Evolutionary conservation across 2,797 vertebrate genomes (phyloP), one percentile per base, ranked within the genome.

Genomic region (Sebastolobus alascanus): DNA sequence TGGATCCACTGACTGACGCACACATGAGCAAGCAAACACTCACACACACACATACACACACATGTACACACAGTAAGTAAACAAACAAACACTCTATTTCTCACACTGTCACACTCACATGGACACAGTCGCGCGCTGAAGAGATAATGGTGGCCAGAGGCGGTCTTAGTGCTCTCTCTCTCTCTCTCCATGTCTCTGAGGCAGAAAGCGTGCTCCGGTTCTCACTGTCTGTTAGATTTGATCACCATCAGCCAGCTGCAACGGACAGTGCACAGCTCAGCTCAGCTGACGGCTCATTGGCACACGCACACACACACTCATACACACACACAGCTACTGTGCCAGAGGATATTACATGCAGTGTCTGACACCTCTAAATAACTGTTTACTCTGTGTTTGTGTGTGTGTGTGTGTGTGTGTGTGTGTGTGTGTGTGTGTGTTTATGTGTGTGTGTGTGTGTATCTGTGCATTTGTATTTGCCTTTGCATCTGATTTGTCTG

Each of bases 141-240:
- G 92, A 92, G 92, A 94, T 94, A 93, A 93, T 93, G 90, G 92
- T 94, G 93, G 94, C 93, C 93, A 91, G 90, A 94, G 94, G 95
- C 94, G 8, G 60, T 94, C 77, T 87, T 54, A 84, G 81, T 84
- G 79, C 70, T 79, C 73, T 55, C 86, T n/a, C 68, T 43, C 65
- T 75, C 83, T 73, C 76, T 61, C 40, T 70, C 72, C 35, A 11
- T 90, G 87, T 90, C 90, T 91, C 80, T 89, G 87, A 93, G 88
- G 91, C 91, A 92, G 85, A 84, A 85, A 90, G 91, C 76, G 75
- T 87, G 90, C 92, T 88, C 87, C 67, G 74, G 90, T 87, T 89
- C 87, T 91, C 91, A 88, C 92, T 93, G 90, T 93, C 94, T 94
- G 94, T 93, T 95, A 92, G 91, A 92, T 90, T 91, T 94, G 93